phyloP scores from a whole-genome alignment of 1,140 invertebrate genomes.

The Plutomurus gul region DNA sequence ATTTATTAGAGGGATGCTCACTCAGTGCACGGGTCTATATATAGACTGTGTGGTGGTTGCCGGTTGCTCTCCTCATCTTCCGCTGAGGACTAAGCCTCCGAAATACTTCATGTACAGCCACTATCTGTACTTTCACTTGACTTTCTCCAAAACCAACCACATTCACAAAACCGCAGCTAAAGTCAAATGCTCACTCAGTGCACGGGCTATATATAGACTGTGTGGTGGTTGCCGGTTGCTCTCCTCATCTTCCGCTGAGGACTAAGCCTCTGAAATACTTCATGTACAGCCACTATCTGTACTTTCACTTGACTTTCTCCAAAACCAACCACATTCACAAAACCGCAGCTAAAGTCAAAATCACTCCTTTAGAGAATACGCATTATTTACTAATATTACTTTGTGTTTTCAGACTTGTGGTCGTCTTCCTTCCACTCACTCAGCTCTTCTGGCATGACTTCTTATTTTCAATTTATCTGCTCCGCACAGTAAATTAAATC shows the following conservation, averaged over 20 bases:
- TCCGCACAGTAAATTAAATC: too few relatives aligned
- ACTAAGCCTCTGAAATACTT: conserved; percentile 4
- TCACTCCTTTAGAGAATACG: background rate
- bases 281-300: background rate
- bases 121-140: background rate
- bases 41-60: background rate
- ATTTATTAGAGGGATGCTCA: conserved; percentile 11
- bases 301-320: background rate
- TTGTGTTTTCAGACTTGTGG: too few relatives aligned
- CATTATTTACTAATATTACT: background rate
- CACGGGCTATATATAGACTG: background rate
- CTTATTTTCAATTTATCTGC: too few relatives aligned
- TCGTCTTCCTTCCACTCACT: too few relatives aligned
- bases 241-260: conserved; percentile 16
- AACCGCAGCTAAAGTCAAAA: background rate
- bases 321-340: background rate
- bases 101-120: background rate
- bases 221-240: conserved; percentile 3
- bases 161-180: background rate
- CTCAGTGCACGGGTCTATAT: background rate
- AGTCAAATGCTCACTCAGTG: background rate
- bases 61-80: conserved; percentile 12
- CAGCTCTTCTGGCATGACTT: too few relatives aligned
- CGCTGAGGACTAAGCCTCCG: conserved; percentile 9
- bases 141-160: background rate